Evolutionary conservation across 2,797 vertebrate species (phyloP), one percentile per base, ranked within the genome.

Genomic region (Salarias fasciatus): DNA sequence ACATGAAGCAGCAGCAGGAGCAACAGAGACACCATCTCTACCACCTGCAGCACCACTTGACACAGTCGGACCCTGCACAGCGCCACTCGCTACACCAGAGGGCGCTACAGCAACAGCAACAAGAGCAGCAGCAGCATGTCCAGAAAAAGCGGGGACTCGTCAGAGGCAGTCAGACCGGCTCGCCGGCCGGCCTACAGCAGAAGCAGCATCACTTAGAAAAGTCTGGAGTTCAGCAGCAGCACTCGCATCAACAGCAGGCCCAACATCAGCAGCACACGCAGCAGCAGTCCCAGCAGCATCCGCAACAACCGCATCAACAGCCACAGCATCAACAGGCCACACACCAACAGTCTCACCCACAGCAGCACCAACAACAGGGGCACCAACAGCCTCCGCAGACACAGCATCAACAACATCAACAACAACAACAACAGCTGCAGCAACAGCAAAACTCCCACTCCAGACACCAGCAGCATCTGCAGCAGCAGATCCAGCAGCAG

Each of bases 111-210:
- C 95, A 98, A 75, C 96, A 98, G 47, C 94, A 97, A 56, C 93
- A 97, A 57, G 93, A 94, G 50, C 75, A 90, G 52, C 95, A 98
- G 67, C 95, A 95, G 63, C 91, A 93, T n/a, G 94, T 94, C 83
- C 98, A 99, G 79, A 99, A 99, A 89, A 99, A 99, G 71, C 89
- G 95, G 29, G 93, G 88, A 42, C 92, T 96, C 0, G 92, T 97
- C 61, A 92, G 95, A 75, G 94, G 93, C 50, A 90, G 90, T 4
- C 97, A 95, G 46, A 88, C 92, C 0, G 88, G 79, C 33, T 92
- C 95, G 0, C 92, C 95, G 53, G 92, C 96, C 57, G 91, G 94
- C 50, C 87, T 98, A 55, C 97, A 96, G 69, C 95, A 96, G n/a
- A 97, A 98, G 69, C 95, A 94, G 64, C 95, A 96, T 85, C 96